Base-by-base conservation (phyloP, 2,113 vertebrate genomes). In the Channa maculata region DNA sequence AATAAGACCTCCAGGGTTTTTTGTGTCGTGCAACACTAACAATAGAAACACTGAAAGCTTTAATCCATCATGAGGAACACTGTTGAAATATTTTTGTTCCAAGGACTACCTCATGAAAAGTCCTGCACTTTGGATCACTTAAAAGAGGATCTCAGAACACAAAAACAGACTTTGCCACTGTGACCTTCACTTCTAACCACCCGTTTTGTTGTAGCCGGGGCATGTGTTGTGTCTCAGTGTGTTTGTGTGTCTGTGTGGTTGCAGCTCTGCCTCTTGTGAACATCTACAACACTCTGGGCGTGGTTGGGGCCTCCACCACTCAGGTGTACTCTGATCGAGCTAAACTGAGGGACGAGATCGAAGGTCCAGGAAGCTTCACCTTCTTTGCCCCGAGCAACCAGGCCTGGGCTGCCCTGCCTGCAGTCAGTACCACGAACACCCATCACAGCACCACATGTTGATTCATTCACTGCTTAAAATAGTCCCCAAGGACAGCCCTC, bases 311-410 rank as follows among this genome's bases (percentile, higher is more conserved):
- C 2, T 86, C 95, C 71, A 98, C 96, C 77, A 98, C 98, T 0
- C 96, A 98, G 92, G 95, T 97, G 85, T 99, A 99, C 91, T 95
- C 97, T 0, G 96, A 98, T 43, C 95, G 97, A 54, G 96, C 96
- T 10, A 93, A 95, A 43, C 93, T 99, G 52, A 94, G 88, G 88
- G 94, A 94, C 0, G 97, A 98, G 89, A 95, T 99, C 0, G 96
- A 98, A 78, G 97, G 97, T 2, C 98, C 97, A 0, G 98, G 98
- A 62, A 98, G 96, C 79, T 98, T 96, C 79, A 99, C 98, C 7
- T 98, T 99, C 91, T 99, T 99, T 5, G 96, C 98, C 65, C 98
- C 98, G 0, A 99, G 97, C 88, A 98, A 99, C 0, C 94, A 97
- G 70, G 98, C 98, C 77, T 99, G 98, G 98, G 89, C 95, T 0